Percentiles rank a stretch among this genome's conserved stretches.
phyloP scores from a whole-genome alignment of 2,113 vertebrate genomes.

The Aphyosemion australe region DNA sequence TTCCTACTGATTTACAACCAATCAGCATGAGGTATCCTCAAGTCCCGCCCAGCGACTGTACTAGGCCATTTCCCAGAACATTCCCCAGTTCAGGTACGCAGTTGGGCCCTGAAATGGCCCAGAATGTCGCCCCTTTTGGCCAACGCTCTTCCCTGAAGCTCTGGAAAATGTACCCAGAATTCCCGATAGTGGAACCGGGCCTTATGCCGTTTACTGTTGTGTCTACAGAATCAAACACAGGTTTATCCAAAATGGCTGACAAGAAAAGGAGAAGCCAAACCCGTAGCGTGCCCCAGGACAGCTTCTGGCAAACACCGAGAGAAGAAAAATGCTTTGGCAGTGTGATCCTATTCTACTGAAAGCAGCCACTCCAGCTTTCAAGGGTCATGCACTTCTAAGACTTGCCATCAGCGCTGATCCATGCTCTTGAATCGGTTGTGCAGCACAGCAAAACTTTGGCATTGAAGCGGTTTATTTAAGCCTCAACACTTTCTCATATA shows the following conservation, averaged over 20 bases:
- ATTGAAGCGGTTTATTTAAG: slow-evolving; percentile 6
- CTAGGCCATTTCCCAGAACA: too few species aligned
- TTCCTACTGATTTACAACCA: too few species aligned
- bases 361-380: slow-evolving; percentile 44
- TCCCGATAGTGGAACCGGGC: too few species aligned
- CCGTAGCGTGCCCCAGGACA: slow-evolving; percentile 10
- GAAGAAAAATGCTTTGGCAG: slow-evolving; percentile 49
- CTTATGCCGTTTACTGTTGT: slow-evolving; percentile 28
- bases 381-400: slow-evolving; percentile 46
- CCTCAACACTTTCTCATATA: slow-evolving; percentile 13
- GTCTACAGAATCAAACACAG: slow-evolving; percentile 42
- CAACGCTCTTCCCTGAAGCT: too few species aligned
- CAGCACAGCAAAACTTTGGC: slow-evolving; percentile 29
- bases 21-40: too few species aligned
- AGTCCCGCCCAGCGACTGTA: too few species aligned
- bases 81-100: too few species aligned
- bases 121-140: too few species aligned
- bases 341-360: slow-evolving; percentile 45
- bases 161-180: too few species aligned
- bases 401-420: slow-evolving; percentile 38
- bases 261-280: slow-evolving; percentile 29
- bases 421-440: slow-evolving; percentile 22
- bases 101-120: too few species aligned
- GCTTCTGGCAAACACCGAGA: slow-evolving; percentile 36
- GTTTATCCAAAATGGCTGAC: slow-evolving; percentile 63